phyloP scores from a whole-genome alignment of 2,113 vertebrate genomes.

The Turdus rufiventris region DNA sequence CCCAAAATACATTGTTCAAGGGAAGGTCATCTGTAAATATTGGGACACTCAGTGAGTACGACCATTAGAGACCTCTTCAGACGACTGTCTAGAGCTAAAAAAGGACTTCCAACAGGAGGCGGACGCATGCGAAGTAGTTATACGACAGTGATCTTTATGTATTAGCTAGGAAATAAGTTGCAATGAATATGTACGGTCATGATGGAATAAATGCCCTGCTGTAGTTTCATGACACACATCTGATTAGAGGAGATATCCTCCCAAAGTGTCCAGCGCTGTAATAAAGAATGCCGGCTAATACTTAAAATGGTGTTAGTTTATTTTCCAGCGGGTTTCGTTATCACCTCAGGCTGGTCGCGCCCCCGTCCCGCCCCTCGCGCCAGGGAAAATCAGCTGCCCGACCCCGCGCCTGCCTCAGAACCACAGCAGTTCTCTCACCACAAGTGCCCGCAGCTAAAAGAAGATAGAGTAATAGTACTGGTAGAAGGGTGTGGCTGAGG shows the following conservation, averaged over 20 bases:
- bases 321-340: background rate
- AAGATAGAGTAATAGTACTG: accelerated
- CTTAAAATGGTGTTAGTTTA: background rate
- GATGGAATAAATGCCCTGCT: background rate
- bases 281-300: background rate
- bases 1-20: background rate
- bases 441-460: background rate
- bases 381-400: accelerated
- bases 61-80: background rate
- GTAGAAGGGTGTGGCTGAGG: accelerated
- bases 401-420: accelerated
- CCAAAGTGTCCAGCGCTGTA: background rate
- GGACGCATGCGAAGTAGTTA: background rate
- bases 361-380: accelerated
- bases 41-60: background rate
- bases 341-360: background rate
- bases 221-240: background rate
- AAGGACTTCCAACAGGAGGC: background rate
- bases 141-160: background rate
- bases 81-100: background rate
- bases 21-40: background rate
- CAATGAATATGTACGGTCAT: too few relatives aligned
- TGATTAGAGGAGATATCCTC: background rate
- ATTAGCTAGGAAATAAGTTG: background rate
- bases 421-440: accelerated